Conservation (phyloP, 2,888 invertebrate species). For the Isotomurus palustris region DNA sequence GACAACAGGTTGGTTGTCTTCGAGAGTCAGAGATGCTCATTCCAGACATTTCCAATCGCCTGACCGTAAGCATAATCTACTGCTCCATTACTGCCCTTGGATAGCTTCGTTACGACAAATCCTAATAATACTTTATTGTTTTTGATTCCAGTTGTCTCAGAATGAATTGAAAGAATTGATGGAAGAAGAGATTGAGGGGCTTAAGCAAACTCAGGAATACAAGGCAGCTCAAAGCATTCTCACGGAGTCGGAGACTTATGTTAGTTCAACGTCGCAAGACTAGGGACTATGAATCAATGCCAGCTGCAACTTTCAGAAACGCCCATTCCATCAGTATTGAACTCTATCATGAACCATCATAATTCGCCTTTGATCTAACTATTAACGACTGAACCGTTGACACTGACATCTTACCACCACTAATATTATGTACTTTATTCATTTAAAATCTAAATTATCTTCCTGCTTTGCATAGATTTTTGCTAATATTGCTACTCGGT, state of each 20-base stretch:
- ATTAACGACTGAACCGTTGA: too few relatives aligned
- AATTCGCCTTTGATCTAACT: too few relatives aligned
- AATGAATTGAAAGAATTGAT: constrained; percentile 69
- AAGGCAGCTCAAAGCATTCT: constrained; percentile 63
- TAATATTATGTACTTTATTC: too few relatives aligned
- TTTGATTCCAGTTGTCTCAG: constrained; percentile 55
- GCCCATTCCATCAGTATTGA: too few relatives aligned
- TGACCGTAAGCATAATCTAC: constrained; percentile 53
- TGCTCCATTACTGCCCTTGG: background rate
- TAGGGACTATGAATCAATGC: too few relatives aligned
- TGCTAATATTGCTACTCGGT: too few relatives aligned
- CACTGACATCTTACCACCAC: too few relatives aligned
- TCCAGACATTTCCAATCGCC: constrained; percentile 79
- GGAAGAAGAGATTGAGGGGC: constrained; percentile 58
- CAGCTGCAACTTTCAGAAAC: too few relatives aligned
- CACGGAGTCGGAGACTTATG: constrained; percentile 51
- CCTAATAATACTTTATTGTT: background rate
- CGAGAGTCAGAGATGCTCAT: constrained; percentile 89
- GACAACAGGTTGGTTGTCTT: constrained; percentile 82
- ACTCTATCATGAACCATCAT: too few relatives aligned
- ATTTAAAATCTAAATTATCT: too few relatives aligned
- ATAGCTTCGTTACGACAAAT: background rate
- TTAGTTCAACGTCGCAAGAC: constrained; percentile 20
- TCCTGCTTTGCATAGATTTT: too few relatives aligned
- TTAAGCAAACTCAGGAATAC: constrained; percentile 66